Percentiles rank a stretch among this genome's conserved stretches.
Conservation (phyloP, 2,113 vertebrate species). For the Mus pahari region DNA sequence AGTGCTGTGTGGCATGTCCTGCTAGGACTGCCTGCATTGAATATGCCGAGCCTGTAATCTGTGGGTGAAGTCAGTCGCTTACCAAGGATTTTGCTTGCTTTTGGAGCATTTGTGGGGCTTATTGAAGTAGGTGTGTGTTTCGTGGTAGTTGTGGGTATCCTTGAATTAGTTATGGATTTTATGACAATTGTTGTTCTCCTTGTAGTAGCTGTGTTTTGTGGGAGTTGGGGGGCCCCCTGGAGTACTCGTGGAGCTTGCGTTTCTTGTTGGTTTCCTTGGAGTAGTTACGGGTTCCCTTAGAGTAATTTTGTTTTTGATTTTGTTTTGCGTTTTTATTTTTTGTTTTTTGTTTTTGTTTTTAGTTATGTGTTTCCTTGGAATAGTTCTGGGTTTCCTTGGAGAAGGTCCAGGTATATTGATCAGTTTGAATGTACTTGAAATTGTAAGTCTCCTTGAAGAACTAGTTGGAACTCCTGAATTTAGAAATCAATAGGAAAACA, state of each 20-base stretch:
- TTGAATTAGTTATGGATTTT: neutral
- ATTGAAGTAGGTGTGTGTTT: neutral
- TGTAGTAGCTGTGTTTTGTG: neutral
- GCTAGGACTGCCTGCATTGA: neutral
- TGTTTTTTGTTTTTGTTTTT: too few relatives aligned
- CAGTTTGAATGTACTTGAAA: neutral
- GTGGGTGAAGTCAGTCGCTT: neutral
- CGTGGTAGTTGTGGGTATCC: neutral
- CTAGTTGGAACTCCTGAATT: neutral
- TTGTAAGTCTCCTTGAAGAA: neutral
- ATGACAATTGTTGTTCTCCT: neutral
- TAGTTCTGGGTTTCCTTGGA: neutral
- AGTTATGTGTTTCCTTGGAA: too few relatives aligned
- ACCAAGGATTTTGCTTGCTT: neutral
- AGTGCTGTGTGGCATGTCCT: neutral
- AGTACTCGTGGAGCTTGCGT: neutral
- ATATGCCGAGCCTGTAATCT: neutral
- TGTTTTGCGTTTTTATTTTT: too few relatives aligned
- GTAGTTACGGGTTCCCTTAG: neutral
- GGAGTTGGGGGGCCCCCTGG: neutral
- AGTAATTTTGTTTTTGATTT: neutral
- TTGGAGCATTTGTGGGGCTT: neutral
- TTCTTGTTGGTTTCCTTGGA: neutral
- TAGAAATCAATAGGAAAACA: neutral
- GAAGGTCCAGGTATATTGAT: neutral